Evolutionary conservation across 1,140 invertebrate species (phyloP).

Genomic region (Helicoverpa armigera): DNA sequence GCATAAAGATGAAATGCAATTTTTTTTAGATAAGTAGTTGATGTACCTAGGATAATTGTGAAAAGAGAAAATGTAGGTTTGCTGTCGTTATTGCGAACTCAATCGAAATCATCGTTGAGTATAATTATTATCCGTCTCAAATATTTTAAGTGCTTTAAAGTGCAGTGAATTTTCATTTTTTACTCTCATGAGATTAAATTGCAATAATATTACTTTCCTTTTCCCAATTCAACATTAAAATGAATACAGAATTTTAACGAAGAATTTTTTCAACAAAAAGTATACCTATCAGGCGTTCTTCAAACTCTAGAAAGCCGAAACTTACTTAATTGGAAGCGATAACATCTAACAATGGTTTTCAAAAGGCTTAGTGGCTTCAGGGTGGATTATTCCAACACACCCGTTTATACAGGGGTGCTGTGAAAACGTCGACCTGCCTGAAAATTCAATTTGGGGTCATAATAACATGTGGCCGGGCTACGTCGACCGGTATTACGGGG

Average conservation of each 20-base stretch:
- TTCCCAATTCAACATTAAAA: too few species aligned
- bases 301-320: conserved; percentile 21
- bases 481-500: conserved; percentile 9
- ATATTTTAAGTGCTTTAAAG: too few species aligned
- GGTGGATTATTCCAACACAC: conserved; percentile 43
- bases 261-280: background rate
- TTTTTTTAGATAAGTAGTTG: too few species aligned
- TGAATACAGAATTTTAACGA: background rate
- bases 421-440: conserved; percentile 42
- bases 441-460: conserved; percentile 54
- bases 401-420: conserved; percentile 48
- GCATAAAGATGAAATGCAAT: too few species aligned
- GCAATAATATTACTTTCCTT: too few species aligned
- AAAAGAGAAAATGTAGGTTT: too few species aligned
- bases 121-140: too few species aligned
- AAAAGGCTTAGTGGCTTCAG: background rate
- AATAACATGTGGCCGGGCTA: conserved; percentile 40
- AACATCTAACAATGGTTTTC: conserved; percentile 28
- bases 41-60: too few species aligned
- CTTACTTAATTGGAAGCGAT: conserved; percentile 25
- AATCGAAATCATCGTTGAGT: too few species aligned
- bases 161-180: too few species aligned
- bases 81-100: too few species aligned
- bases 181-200: too few species aligned
- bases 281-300: background rate